Percentiles rank a stretch among this genome's conserved stretches.
Conservation (phyloP, 2,797 vertebrate genomes). For the Lutjanus argentimaculatus region DNA sequence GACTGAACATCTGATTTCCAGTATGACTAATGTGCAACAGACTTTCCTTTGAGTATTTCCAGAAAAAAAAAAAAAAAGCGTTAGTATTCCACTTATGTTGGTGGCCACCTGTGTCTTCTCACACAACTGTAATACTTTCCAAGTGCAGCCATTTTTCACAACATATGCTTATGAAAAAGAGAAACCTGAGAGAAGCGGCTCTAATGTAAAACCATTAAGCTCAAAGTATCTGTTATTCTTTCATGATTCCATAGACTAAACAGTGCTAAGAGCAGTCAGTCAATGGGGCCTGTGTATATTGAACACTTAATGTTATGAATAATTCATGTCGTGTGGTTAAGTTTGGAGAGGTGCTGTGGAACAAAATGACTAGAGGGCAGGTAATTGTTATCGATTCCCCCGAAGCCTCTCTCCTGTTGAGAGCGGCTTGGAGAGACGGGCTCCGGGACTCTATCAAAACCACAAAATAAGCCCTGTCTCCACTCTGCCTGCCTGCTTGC, state of each 20-base stretch:
- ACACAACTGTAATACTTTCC: constrained; percentile 21
- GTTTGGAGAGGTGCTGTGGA: constrained; percentile 86
- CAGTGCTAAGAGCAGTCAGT: constrained; percentile 81
- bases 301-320: constrained; percentile 87
- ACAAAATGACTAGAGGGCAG: constrained; percentile 86
- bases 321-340: constrained; percentile 84
- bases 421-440: constrained; percentile 77
- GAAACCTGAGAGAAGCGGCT: constrained; percentile 49
- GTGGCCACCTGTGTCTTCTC: constrained; percentile 55
- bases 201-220: constrained; percentile 78
- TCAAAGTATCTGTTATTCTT: constrained; percentile 77
- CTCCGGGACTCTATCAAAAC: constrained; percentile 85
- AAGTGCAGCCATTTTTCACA: constrained; percentile 50
- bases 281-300: constrained; percentile 81
- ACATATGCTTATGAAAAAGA: constrained; percentile 45
- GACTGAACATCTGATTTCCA: constrained; percentile 66
- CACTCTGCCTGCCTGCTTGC: constrained; percentile 74
- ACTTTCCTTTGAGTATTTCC: constrained; percentile 39
- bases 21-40: constrained; percentile 50
- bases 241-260: constrained; percentile 80
- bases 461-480: constrained; percentile 83
- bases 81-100: constrained; percentile 22
- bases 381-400: constrained; percentile 87
- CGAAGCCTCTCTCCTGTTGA: constrained; percentile 82
- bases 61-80: constrained; percentile 10